A percentile compares a stretch with the other conserved stretches of the same genome.
phyloP scores from a whole-genome alignment of 2,797 vertebrate species.

The Falco berigora region DNA sequence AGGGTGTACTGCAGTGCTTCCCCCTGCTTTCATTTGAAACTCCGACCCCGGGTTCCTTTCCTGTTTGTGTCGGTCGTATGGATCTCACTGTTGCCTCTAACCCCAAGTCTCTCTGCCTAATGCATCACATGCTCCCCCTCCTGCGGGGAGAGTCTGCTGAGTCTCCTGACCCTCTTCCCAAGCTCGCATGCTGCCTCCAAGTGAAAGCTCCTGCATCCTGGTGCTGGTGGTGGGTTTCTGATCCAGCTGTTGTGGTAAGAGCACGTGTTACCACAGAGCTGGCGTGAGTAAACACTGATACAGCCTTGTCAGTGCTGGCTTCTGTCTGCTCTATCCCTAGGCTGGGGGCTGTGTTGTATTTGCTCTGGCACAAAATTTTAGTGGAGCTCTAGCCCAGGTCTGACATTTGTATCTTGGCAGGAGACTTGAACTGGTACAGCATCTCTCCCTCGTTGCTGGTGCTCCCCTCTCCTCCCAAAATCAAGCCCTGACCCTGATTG shows the following conservation, averaged over 20 bases:
- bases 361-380: not conserved
- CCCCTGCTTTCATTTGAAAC: not conserved
- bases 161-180: not conserved
- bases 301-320: constrained; percentile 89
- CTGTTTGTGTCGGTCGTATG: not conserved
- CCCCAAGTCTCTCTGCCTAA: not conserved
- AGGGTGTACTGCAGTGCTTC: not conserved
- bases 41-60: not conserved
- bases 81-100: not conserved
- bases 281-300: constrained; percentile 81
- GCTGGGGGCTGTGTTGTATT: constrained; percentile 23
- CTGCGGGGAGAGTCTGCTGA: not conserved
- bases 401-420: not conserved
- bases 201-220: constrained; percentile 58
- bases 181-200: constrained; percentile 68
- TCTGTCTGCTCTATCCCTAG: constrained; percentile 76
- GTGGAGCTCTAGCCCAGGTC: not conserved
- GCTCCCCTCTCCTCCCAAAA: not conserved
- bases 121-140: not conserved
- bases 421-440: not conserved
- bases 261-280: constrained; percentile 58
- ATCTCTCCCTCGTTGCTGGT: not conserved
- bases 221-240: constrained; percentile 72
- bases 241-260: constrained; percentile 62
- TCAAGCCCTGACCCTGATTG: not conserved